Evolutionary conservation across 2,113 vertebrate genomes (phyloP).

Genomic region (Scytalopus superciliaris): DNA sequence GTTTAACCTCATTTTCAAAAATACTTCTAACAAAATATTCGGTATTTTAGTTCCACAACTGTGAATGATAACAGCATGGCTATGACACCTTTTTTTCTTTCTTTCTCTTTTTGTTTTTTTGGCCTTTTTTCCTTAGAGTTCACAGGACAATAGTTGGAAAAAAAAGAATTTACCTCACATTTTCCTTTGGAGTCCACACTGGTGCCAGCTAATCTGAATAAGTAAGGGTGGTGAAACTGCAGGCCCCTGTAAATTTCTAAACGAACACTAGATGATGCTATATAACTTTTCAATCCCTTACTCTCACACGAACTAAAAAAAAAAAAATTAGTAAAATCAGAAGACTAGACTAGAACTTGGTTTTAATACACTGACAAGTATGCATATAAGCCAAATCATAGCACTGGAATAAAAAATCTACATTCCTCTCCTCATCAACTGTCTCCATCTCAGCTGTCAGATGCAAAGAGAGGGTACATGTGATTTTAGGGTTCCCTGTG

Average conservation of each 20-base stretch:
- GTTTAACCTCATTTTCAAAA: not conserved
- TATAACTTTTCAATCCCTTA: not conserved
- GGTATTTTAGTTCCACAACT: not conserved
- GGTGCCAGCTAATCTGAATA: not conserved
- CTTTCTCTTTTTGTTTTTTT: too few species aligned
- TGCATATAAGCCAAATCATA: not conserved
- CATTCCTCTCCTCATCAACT: not conserved
- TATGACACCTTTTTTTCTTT: not conserved
- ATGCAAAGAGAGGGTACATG: not conserved
- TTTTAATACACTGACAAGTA: not conserved
- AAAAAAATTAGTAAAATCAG: not conserved
- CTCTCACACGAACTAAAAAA: not conserved
- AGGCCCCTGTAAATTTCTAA: not conserved
- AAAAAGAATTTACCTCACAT: not conserved
- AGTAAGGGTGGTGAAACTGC: not conserved
- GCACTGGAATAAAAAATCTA: not conserved
- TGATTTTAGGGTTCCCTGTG: not conserved
- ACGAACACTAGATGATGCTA: constrained; percentile 47
- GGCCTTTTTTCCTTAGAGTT: not conserved
- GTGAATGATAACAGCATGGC: not conserved
- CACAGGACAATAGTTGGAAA: not conserved
- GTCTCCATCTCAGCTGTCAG: not conserved
- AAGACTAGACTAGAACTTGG: not conserved
- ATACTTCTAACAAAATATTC: not conserved
- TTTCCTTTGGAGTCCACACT: not conserved